A percentile compares a stretch with the other conserved stretches of the same genome.
Evolutionary conservation across 2,888 invertebrate species (phyloP).

Genomic region (Phaedon cochleariae): DNA sequence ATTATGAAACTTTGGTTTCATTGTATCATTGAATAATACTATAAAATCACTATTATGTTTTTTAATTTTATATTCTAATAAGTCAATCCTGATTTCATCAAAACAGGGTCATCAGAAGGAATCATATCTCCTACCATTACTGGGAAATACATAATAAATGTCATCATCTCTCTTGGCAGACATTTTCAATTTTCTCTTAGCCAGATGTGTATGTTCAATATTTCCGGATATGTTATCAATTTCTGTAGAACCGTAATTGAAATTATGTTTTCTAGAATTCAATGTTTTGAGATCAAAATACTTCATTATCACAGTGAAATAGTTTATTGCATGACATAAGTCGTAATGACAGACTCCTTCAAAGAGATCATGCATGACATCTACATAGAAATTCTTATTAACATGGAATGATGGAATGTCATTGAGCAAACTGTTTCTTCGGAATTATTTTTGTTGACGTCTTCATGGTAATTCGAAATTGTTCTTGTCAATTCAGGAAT

Average conservation of each 20-base stretch:
- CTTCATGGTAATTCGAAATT: conserved; percentile 35
- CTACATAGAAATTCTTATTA: conserved; percentile 35
- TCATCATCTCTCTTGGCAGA: conserved; percentile 47
- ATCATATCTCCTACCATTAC: conserved; percentile 46
- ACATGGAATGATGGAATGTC: conserved; percentile 44
- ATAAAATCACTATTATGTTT: conserved; percentile 33
- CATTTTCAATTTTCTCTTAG: conserved; percentile 34
- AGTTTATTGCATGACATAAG: conserved; percentile 37
- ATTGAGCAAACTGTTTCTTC: conserved; percentile 34
- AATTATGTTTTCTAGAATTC: conserved; percentile 41
- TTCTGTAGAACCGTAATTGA: conserved; percentile 43
- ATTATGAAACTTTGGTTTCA: conserved; percentile 46
- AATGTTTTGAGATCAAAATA: conserved; percentile 40
- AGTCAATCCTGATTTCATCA: conserved; percentile 15
- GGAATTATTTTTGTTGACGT: conserved; percentile 18
- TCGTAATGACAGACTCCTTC: conserved; percentile 40
- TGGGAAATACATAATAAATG: conserved; percentile 41
- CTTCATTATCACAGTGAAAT: conserved; percentile 35
- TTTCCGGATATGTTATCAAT: conserved; percentile 38
- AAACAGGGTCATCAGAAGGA: conserved; percentile 39
- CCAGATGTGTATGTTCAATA: conserved; percentile 36
- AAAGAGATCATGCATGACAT: conserved; percentile 42
- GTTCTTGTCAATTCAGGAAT: conserved; percentile 31
- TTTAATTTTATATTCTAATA: conserved; percentile 28
- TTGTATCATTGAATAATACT: conserved; percentile 36